Conservation (phyloP, 2,888 invertebrate genomes). For the Blastobasis lacticolella region DNA sequence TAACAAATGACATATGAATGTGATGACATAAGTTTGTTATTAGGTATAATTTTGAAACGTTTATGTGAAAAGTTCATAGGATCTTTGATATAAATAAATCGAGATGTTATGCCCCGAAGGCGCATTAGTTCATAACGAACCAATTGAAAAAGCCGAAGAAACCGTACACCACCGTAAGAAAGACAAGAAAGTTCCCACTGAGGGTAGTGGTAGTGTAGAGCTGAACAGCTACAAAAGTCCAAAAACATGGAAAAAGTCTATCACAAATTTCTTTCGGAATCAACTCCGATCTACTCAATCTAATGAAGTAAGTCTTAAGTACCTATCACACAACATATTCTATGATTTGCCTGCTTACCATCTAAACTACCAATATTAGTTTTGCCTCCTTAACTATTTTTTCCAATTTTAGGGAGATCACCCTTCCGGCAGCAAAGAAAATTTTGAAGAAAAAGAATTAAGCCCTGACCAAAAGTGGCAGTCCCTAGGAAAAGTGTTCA, state of each 20-base stretch:
- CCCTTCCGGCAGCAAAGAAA: conserved; percentile 48
- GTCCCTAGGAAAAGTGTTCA: conserved; percentile 63
- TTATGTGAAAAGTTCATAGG: conserved; percentile 30
- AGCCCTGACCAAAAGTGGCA: conserved; percentile 65
- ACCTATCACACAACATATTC: too few relatives aligned
- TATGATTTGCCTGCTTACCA: too few relatives aligned
- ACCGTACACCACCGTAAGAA: conserved; percentile 28
- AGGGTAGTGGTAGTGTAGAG: conserved; percentile 43
- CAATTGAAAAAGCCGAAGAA: conserved; percentile 36
- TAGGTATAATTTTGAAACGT: conserved; percentile 39
- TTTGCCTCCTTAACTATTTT: background rate
- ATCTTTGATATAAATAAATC: conserved; percentile 22
- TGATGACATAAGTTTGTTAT: conserved; percentile 17
- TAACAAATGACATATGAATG: conserved; percentile 18
- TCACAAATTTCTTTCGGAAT: conserved; percentile 60
- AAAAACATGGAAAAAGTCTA: conserved; percentile 63
- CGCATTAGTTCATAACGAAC: conserved; percentile 31
- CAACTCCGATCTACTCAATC: conserved; percentile 60
- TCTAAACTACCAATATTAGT: too few relatives aligned
- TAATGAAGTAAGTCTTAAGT: conserved; percentile 46
- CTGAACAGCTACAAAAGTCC: conserved; percentile 50
- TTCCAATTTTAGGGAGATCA: conserved; percentile 47
- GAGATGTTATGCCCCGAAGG: conserved; percentile 60
- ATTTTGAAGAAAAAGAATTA: conserved; percentile 51
- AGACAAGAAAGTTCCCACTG: conserved; percentile 37